phyloP scores from a whole-genome alignment of 2,797 vertebrate genomes.

The Acanthiza pusilla region DNA sequence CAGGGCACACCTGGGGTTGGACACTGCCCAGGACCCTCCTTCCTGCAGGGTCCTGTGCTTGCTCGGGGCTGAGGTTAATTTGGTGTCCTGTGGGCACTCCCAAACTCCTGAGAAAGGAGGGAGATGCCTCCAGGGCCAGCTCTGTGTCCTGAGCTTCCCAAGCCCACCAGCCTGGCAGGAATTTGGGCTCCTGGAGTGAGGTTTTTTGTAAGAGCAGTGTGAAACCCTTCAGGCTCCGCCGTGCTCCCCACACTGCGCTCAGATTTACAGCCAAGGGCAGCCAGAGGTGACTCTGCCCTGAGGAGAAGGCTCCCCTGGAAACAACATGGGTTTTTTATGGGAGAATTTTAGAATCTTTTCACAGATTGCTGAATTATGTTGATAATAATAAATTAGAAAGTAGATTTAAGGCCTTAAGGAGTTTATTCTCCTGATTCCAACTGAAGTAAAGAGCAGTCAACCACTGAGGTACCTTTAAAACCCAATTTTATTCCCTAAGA shows the following conservation, averaged over 20 bases:
- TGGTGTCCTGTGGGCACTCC: rapidly evolving
- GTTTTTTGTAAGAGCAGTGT: neutral
- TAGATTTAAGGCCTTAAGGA: neutral
- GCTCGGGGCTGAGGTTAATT: neutral
- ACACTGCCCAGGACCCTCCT: neutral
- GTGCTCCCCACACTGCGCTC: neutral
- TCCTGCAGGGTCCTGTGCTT: rapidly evolving
- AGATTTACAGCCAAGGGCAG: neutral
- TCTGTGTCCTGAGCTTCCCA: neutral
- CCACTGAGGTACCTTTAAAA: neutral
- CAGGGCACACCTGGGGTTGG: no score
- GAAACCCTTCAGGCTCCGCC: neutral
- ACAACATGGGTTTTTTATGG: no score
- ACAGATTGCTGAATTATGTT: neutral
- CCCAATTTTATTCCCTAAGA: neutral
- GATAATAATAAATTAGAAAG: neutral
- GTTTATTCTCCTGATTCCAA: neutral
- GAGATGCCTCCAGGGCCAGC: neutral
- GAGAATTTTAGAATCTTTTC: neutral
- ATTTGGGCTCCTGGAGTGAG: neutral
- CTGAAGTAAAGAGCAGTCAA: neutral
- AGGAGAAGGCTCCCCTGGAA: neutral
- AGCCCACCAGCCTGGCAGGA: neutral
- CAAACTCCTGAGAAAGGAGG: rapidly evolving
- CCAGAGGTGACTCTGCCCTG: neutral